Percentiles rank a stretch among this genome's conserved stretches.
phyloP scores from a whole-genome alignment of 1,140 invertebrate genomes.

The Drusus annulatus region DNA sequence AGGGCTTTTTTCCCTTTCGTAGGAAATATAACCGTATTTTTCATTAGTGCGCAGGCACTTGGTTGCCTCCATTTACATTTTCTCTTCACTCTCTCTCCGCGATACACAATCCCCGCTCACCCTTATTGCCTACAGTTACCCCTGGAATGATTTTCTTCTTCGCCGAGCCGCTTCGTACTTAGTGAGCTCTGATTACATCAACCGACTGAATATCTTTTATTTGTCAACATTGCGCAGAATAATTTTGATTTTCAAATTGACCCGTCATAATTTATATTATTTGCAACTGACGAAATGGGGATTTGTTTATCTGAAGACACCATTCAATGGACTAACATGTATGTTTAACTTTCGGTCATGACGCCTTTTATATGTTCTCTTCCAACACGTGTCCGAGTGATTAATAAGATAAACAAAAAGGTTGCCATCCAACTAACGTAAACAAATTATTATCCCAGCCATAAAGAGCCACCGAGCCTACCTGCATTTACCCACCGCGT shows the following conservation, averaged over 20 bases:
- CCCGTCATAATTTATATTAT: no score
- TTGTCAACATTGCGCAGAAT: no score
- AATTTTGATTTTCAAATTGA: no score
- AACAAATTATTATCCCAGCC: slow-evolving; percentile 30
- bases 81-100: neutral
- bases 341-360: no score
- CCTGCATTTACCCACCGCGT: slow-evolving; percentile 26
- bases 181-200: no score
- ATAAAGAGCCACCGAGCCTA: neutral
- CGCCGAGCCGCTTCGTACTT: neutral
- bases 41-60: slow-evolving; percentile 32
- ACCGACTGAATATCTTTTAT: neutral
- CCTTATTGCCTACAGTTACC: slow-evolving; percentile 17
- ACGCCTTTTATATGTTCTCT: no score
- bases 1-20: slow-evolving; percentile 29
- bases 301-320: no score
- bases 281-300: no score
- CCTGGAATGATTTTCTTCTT: slow-evolving; percentile 25
- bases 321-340: no score
- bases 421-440: neutral
- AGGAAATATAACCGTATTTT: slow-evolving; percentile 39
- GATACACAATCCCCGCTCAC: slow-evolving; percentile 27
- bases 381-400: neutral
- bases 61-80: slow-evolving; percentile 27
- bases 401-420: neutral